phyloP scores from a whole-genome alignment of 1,140 invertebrate species.

The Sarcophaga bullata region DNA sequence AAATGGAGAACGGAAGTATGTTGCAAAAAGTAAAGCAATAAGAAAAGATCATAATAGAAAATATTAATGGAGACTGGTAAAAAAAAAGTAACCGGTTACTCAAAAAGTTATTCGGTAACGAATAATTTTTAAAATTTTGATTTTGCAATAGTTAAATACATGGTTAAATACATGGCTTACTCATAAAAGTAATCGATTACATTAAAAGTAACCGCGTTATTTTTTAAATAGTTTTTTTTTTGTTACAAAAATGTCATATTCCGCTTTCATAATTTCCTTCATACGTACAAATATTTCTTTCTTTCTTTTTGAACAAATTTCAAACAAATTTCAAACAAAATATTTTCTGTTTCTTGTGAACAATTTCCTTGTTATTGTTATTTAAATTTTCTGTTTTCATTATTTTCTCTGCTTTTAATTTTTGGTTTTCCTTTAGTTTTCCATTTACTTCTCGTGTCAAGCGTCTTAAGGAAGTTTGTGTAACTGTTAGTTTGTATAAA shows the following conservation, averaged over 20 bases:
- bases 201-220: too few relatives aligned
- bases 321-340: not conserved
- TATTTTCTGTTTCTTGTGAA: not conserved
- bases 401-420: too few relatives aligned
- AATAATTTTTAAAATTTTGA: too few relatives aligned
- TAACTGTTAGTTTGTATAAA: not conserved
- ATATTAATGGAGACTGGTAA: too few relatives aligned
- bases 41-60: too few relatives aligned
- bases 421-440: too few relatives aligned
- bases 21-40: not conserved
- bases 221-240: too few relatives aligned
- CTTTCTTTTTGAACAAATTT: not conserved
- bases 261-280: not conserved
- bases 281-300: not conserved
- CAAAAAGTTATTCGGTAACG: too few relatives aligned
- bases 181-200: too few relatives aligned
- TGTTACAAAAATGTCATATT: not conserved
- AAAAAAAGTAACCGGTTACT: too few relatives aligned
- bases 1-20: constrained; percentile 1
- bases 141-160: too few relatives aligned
- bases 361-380: constrained; percentile 22
- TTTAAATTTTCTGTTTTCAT: not conserved
- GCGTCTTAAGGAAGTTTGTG: constrained; percentile 13
- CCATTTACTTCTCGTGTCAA: not conserved
- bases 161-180: too few relatives aligned